phyloP scores from a whole-genome alignment of 2,113 vertebrate genomes.

The Pseudolaguvia tuberculata region DNA sequence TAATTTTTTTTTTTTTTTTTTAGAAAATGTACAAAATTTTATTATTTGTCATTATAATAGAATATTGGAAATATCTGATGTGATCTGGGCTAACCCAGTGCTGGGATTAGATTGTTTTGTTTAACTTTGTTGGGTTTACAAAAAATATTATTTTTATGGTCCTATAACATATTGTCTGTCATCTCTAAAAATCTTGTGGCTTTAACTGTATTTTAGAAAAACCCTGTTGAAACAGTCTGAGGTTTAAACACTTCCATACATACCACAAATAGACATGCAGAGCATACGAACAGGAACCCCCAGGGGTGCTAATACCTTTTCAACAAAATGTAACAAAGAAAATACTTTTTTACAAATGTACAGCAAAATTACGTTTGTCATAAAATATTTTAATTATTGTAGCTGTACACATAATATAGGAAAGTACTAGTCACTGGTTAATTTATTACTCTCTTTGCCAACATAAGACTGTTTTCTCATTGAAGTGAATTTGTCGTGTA shows the following conservation, averaged over 20 bases:
- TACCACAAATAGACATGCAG: slow-evolving; percentile 1
- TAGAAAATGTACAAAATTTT: too few relatives aligned
- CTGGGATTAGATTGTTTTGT: too few relatives aligned
- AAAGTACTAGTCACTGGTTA: neutral
- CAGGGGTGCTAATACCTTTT: slow-evolving; percentile 33
- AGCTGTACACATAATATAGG: neutral
- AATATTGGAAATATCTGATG: too few relatives aligned
- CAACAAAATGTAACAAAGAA: neutral
- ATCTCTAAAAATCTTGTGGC: too few relatives aligned
- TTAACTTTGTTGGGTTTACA: too few relatives aligned
- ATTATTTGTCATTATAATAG: too few relatives aligned
- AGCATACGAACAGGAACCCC: neutral
- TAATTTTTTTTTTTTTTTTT: too few relatives aligned
- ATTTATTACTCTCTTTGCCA: neutral
- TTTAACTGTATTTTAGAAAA: slow-evolving; percentile 16
- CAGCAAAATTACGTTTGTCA: neutral
- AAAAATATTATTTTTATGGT: too few relatives aligned
- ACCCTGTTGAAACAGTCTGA: slow-evolving; percentile 15
- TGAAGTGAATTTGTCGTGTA: neutral
- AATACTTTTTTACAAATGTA: neutral
- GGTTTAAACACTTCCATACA: neutral
- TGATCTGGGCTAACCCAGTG: too few relatives aligned
- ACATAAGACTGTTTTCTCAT: neutral
- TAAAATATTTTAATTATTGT: neutral
- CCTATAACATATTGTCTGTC: too few relatives aligned